These are phyloP conservation scores for Edolisoma coerulescens DNA, from an alignment of 2,113 vertebrate species.

Conservation along the genomic window DNA sequence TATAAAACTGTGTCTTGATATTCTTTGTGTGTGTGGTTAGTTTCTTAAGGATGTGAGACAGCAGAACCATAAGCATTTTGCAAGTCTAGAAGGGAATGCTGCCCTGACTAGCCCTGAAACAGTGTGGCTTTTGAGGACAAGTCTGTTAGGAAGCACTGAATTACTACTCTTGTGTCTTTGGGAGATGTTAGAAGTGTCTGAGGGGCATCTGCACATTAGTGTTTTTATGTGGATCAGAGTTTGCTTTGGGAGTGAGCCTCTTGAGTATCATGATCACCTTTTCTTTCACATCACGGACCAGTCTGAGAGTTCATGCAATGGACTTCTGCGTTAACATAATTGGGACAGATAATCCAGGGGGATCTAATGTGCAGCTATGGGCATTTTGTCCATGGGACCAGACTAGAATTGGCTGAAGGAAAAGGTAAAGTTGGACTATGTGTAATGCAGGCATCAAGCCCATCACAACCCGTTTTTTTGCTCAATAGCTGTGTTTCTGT, in stretches of 20 bases:
- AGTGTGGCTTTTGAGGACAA: background rate
- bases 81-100: rapidly evolving
- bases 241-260: background rate
- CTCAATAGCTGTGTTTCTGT: background rate
- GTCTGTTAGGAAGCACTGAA: background rate
- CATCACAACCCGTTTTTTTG: background rate
- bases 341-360: background rate
- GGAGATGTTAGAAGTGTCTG: background rate
- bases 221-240: background rate
- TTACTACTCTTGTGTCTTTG: background rate
- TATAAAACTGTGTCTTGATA: background rate
- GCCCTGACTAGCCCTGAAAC: background rate
- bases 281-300: background rate
- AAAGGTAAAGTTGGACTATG: background rate
- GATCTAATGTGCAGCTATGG: background rate
- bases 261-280: background rate
- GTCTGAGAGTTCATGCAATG: background rate
- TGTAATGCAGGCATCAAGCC: background rate
- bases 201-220: background rate
- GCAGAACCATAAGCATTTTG: background rate
- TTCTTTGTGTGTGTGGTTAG: background rate
- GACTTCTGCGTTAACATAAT: background rate
- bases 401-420: background rate
- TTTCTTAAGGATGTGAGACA: background rate
- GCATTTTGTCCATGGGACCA: background rate